phyloP scores from a whole-genome alignment of 2,888 invertebrate species.

The Alloscopus bannaensis region DNA sequence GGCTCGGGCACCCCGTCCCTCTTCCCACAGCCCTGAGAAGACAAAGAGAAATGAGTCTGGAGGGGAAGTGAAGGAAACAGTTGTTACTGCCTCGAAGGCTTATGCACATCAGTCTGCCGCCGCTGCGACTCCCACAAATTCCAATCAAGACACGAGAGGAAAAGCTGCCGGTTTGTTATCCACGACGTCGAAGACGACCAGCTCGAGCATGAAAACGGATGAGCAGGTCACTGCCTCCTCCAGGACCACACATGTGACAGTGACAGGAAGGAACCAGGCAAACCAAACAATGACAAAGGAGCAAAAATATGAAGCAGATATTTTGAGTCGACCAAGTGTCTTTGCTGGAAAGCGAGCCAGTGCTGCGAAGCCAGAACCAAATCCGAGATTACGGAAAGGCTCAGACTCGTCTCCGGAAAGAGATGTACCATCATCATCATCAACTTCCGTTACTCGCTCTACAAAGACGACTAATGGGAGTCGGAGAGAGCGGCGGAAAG shows the following conservation, averaged over 20 bases:
- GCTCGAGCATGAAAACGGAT: constrained; percentile 31
- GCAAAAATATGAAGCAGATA: constrained; percentile 71
- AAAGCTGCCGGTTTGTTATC: constrained; percentile 49
- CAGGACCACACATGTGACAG: not conserved
- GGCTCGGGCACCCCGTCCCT: constrained; percentile 36
- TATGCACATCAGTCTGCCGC: too few species aligned
- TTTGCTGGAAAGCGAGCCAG: constrained; percentile 50
- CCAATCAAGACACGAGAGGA: constrained; percentile 34
- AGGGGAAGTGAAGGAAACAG: constrained; percentile 39
- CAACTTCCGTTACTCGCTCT: not conserved
- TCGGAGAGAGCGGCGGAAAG: constrained; percentile 1
- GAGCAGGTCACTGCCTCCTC: constrained; percentile 29
- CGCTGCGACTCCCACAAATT: constrained; percentile 13
- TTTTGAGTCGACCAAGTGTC: constrained; percentile 70
- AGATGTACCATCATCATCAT: constrained; percentile 20
- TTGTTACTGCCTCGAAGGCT: constrained; percentile 18
- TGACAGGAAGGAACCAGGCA: not conserved
- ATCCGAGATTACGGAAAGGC: constrained; percentile 63
- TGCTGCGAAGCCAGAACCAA: constrained; percentile 63
- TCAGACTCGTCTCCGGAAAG: constrained; percentile 66
- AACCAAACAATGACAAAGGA: constrained; percentile 49
- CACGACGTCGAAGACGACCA: constrained; percentile 22
- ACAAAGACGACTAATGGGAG: not conserved
- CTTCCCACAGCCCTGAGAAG: constrained; percentile 54
- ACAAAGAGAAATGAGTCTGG: constrained; percentile 34